Conservation (phyloP, 2,797 vertebrate species). For the Podarcis lilfordi region DNA sequence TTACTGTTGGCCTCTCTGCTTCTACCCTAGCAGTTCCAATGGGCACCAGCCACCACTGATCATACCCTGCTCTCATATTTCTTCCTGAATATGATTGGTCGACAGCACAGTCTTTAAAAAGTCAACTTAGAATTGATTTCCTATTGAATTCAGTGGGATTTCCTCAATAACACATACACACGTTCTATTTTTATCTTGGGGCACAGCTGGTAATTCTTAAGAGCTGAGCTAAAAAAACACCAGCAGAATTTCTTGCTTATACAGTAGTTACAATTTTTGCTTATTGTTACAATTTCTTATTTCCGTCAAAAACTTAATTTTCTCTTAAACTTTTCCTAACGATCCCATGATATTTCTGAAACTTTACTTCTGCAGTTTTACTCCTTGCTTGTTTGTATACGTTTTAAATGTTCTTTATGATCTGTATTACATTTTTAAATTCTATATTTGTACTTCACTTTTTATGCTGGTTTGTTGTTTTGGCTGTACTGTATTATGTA, state of each 20-base stretch:
- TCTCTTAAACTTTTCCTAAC: no score
- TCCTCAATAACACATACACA: background rate
- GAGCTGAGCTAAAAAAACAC: background rate
- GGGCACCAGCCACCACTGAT: background rate
- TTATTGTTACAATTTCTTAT: background rate
- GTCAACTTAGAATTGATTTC: background rate
- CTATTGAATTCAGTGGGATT: background rate
- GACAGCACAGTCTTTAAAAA: background rate
- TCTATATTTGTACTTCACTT: no score
- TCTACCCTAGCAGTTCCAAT: no score
- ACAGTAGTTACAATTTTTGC: background rate
- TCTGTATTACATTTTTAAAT: no score
- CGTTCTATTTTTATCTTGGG: background rate
- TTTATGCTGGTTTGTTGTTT: no score
- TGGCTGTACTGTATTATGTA: no score
- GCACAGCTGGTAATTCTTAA: background rate
- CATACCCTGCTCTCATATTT: background rate
- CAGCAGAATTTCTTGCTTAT: background rate
- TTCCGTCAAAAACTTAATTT: no score
- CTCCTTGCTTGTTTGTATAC: no score
- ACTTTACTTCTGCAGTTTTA: no score
- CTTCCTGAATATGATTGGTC: background rate
- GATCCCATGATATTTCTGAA: no score
- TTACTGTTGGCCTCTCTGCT: no score
- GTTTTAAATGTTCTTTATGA: no score